Evolutionary conservation across 2,113 vertebrate genomes (phyloP).

Genomic region (Hippopotamus amphibius): DNA sequence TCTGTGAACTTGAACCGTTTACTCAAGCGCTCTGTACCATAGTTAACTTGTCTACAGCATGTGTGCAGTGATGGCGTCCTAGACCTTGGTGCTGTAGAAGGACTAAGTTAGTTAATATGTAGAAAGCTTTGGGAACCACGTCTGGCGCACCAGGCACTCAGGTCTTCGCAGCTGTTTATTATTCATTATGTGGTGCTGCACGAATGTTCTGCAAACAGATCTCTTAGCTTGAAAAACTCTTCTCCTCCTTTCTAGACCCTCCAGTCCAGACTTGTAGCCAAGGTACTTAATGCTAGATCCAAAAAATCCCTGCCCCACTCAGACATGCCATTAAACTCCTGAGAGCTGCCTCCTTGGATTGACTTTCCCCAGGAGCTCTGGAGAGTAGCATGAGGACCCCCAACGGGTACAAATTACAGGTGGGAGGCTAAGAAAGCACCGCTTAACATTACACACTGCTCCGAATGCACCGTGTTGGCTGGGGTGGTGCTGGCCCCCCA

Average conservation of each 20-base stretch:
- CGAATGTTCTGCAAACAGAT: not conserved
- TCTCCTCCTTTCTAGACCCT: not conserved
- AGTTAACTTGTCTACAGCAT: not conserved
- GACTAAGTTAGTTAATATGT: not conserved
- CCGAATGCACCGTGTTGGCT: not conserved
- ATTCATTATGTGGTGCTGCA: not conserved
- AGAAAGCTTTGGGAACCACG: not conserved
- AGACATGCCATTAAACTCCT: not conserved
- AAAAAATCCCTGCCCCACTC: not conserved
- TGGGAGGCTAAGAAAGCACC: not conserved
- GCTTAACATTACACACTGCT: not conserved
- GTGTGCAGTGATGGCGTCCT: rapidly evolving
- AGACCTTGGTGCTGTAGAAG: rapidly evolving
- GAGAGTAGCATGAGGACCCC: not conserved
- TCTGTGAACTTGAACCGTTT: not conserved
- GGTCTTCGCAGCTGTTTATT: too few species aligned
- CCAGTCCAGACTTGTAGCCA: not conserved
- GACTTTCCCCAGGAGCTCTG: not conserved
- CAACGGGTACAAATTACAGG: not conserved
- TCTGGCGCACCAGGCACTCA: not conserved
- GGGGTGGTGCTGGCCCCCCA: not conserved
- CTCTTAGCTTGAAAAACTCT: not conserved
- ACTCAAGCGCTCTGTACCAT: not conserved
- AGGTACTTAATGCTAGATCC: not conserved
- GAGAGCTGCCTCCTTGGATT: too few species aligned